phyloP scores from a whole-genome alignment of 2,888 invertebrate genomes.

The Patella pellucida region DNA sequence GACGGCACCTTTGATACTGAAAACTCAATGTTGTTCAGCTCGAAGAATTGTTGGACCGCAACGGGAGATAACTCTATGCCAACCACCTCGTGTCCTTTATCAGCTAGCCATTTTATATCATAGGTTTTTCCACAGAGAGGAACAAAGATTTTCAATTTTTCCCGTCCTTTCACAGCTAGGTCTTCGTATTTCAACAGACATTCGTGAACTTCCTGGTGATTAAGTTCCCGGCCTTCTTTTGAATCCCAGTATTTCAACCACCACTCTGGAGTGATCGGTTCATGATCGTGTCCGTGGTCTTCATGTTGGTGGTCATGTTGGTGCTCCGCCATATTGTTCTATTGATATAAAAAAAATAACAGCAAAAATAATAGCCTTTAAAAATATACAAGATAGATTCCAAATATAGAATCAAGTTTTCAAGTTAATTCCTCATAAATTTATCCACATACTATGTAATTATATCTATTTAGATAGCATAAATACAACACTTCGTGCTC shows the following conservation, averaged over 20 bases:
- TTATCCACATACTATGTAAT: no score
- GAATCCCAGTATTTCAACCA: background rate
- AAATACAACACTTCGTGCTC: no score
- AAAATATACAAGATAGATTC: no score
- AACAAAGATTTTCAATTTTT: background rate
- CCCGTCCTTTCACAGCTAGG: background rate
- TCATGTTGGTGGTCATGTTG: no score
- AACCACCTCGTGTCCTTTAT: background rate
- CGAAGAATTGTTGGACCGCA: background rate
- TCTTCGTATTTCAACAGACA: background rate
- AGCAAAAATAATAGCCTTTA: no score
- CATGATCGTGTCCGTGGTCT: no score
- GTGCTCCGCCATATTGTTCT: no score
- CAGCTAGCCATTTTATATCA: background rate
- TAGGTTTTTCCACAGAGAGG: background rate
- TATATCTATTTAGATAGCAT: no score
- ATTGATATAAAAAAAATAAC: no score
- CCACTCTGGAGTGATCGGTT: background rate
- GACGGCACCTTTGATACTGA: background rate
- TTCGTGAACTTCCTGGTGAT: background rate
- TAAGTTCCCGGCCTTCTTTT: background rate
- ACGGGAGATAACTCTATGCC: background rate
- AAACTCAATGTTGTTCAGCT: background rate
- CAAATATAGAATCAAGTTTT: no score
- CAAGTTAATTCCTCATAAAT: no score